Base-by-base conservation (phyloP, 1,140 invertebrate genomes). In the Teleogryllus occipitalis region DNA sequence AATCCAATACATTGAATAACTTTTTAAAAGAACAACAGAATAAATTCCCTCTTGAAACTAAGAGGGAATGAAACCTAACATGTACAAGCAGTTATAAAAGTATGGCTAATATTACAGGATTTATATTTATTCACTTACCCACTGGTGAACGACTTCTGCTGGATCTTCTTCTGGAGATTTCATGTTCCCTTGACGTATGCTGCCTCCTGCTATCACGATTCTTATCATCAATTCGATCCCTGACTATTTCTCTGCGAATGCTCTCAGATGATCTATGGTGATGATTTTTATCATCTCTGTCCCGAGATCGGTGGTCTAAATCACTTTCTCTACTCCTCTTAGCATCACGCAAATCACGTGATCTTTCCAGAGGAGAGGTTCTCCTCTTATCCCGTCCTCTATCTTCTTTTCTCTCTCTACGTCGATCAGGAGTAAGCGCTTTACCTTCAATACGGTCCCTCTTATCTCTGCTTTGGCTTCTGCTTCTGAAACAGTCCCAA, bases 401-500 rank as follows among this genome's bases (percentile, higher is more conserved):
- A 14, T 77, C 74, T 8, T 72, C 48, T 76, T 47, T 80, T 14
- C 15, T 65, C 8, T 80, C 80, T 65, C 77, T 81, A 10, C 75
- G 49, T 39, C 65, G 49, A 48, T 81, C 75, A 78, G 78, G 75
- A 76, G 75, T 46, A n/a, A n/a, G 77, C 10, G 74, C 75, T 74
- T 47, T 75, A 22, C 73, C 47, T n/a, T 75, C 10, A 65, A 27
- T 72, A 22, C 18, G 14, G 8, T 79, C 73, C n/a, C 73, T 47
- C 79, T 72, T 47, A 79, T 82, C 81, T 77, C 80, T 82, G 18
- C 82, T 82, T 80, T 79, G 79, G 75, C 81, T 83, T 27, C 81
- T 82, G 82, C 83, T 83, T 47, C 82, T 82, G 46, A 72, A 80
- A 81, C 22, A 79, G 14, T 47, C 74, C 18, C 22, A 27, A 22